These are phyloP conservation scores for Semnornis frantzii DNA, from an alignment of 2,113 vertebrate species.

Conservation along the genomic window DNA sequence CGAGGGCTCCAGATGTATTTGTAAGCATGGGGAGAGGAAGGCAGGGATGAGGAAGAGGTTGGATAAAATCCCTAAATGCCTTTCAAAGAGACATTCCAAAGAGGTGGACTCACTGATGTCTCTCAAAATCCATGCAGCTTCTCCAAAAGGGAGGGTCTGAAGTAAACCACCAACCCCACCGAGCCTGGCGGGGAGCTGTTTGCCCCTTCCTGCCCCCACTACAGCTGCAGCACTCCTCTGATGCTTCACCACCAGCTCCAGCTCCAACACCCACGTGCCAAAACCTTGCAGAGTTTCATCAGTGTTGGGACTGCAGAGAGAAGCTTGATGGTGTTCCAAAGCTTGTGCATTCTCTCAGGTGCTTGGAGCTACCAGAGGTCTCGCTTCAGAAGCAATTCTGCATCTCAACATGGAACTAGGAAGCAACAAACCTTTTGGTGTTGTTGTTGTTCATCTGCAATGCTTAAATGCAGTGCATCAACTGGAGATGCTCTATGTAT, in stretches of 20 bases:
- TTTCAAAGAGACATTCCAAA: neutral
- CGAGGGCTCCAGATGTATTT: too few species aligned
- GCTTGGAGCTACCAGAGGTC: constrained; percentile 30
- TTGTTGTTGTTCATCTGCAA: constrained; percentile 25
- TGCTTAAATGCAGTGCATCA: constrained; percentile 58
- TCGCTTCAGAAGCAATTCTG: constrained; percentile 46
- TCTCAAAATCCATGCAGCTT: neutral
- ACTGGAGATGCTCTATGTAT: constrained; percentile 68
- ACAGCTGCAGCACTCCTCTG: neutral
- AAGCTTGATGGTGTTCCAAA: constrained; percentile 47
- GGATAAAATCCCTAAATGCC: neutral
- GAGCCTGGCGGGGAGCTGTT: neutral
- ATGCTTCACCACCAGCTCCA: neutral
- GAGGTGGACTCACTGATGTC: neutral
- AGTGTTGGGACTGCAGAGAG: constrained; percentile 66
- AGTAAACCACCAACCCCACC: neutral
- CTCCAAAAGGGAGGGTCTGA: neutral
- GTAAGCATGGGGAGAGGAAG: neutral
- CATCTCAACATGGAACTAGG: constrained; percentile 59
- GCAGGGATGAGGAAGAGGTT: neutral
- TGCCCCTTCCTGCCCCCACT: neutral
- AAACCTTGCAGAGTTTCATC: neutral
- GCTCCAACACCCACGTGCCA: neutral
- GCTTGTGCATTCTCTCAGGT: constrained; percentile 31
- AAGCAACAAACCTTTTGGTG: constrained; percentile 65